Evolutionary conservation across 2,113 vertebrate species (phyloP).

Genomic region (Cebidichthys violaceus): DNA sequence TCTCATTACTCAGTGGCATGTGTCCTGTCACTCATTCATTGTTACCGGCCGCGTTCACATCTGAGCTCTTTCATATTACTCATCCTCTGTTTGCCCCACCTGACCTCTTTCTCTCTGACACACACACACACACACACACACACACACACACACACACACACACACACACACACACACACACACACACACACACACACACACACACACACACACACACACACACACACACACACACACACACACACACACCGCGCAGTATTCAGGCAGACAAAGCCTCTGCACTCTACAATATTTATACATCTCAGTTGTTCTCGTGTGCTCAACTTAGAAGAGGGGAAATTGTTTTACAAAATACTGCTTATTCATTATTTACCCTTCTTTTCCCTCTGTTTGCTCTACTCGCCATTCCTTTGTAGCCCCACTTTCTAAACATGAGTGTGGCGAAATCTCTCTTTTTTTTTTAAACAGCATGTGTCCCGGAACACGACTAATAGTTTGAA

Average conservation of each 20-base stretch:
- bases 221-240: constrained; percentile 18
- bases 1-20: constrained; percentile 79
- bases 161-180: too few species aligned
- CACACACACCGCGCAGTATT: constrained; percentile 36
- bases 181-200: too few species aligned
- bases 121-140: too few species aligned
- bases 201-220: constrained; percentile 14
- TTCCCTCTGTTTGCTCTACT: constrained; percentile 46
- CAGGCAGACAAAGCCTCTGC: constrained; percentile 51
- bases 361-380: constrained; percentile 67
- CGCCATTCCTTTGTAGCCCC: constrained; percentile 26
- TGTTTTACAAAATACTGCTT: constrained; percentile 71
- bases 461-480: neutral
- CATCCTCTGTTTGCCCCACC: constrained; percentile 78
- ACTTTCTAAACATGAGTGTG: constrained; percentile 8
- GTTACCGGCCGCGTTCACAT: constrained; percentile 69
- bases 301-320: constrained; percentile 65
- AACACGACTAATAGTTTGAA: constrained; percentile 6
- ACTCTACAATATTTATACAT: constrained; percentile 74
- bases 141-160: too few species aligned
- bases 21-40: constrained; percentile 79
- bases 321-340: constrained; percentile 59
- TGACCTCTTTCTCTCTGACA: constrained; percentile 64
- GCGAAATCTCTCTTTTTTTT: neutral
- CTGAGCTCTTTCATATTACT: constrained; percentile 80